Conservation (phyloP, 1,140 invertebrate genomes). For the Sitophilus oryzae region DNA sequence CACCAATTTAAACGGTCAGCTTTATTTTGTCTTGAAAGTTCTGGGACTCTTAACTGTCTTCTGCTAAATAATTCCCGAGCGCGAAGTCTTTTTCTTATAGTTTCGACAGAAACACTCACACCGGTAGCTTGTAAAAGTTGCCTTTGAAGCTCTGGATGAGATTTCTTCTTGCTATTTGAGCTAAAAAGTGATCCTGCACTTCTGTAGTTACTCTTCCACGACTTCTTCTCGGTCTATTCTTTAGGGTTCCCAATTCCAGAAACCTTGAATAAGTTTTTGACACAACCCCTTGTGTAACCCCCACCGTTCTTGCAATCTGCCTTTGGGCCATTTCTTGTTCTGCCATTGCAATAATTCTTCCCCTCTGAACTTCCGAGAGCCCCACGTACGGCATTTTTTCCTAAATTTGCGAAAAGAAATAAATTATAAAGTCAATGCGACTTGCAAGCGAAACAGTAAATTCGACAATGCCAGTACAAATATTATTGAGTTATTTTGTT, state of each 20-base stretch:
- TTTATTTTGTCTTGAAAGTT: constrained; percentile 8
- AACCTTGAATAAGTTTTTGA: constrained; percentile 4
- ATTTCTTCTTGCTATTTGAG: constrained; percentile 9
- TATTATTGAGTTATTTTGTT: no score
- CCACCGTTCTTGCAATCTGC: no score
- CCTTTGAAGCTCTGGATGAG: constrained; percentile 10
- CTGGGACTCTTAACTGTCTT: constrained; percentile 11
- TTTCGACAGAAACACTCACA: no score
- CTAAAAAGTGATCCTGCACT: constrained; percentile 2
- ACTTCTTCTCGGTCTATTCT: constrained; percentile 5
- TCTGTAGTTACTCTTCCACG: not conserved
- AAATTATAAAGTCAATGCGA: no score
- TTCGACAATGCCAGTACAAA: no score
- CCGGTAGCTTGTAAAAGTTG: not conserved
- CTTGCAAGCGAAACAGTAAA: no score
- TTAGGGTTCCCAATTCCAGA: constrained; percentile 3
- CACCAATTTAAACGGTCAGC: not conserved
- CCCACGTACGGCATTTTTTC: no score
- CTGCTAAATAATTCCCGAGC: constrained; percentile 8
- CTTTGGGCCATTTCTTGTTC: no score
- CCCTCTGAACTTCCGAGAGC: no score
- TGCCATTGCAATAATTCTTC: no score
- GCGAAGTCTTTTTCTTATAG: constrained; percentile 5
- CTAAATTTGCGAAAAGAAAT: no score
- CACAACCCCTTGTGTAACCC: not conserved